Percentiles rank a stretch among this genome's conserved stretches.
Conservation (phyloP, 2,888 invertebrate species). For the Erannis defoliaria region DNA sequence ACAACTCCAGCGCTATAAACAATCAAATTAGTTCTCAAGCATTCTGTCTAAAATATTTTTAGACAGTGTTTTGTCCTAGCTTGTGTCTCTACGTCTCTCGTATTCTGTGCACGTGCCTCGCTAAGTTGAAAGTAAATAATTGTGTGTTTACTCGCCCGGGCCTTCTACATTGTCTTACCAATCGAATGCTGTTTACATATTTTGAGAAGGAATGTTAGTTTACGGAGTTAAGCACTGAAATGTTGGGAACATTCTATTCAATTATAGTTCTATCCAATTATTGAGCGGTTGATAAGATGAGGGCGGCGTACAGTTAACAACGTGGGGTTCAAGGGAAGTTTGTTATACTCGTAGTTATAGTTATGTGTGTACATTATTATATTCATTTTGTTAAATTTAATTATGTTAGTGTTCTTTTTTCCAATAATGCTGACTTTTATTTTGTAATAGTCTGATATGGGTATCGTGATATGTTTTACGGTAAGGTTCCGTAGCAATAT, state of each 20-base stretch:
- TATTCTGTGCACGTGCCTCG: slow-evolving; percentile 3
- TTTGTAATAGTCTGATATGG: too few species aligned
- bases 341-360: neutral
- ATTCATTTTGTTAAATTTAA: neutral
- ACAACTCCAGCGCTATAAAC: too few species aligned
- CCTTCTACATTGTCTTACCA: slow-evolving; percentile 24
- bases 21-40: too few species aligned
- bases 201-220: slow-evolving; percentile 24
- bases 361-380: neutral
- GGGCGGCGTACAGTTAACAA: slow-evolving; percentile 5
- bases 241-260: slow-evolving; percentile 14
- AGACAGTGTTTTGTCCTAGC: neutral
- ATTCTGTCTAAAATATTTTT: too few species aligned
- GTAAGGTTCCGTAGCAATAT: too few species aligned
- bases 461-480: too few species aligned
- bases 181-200: slow-evolving; percentile 29
- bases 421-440: too few species aligned
- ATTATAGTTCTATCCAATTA: slow-evolving; percentile 21
- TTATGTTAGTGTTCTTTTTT: neutral
- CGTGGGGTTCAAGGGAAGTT: neutral
- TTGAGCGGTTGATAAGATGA: slow-evolving; percentile 3
- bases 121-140: slow-evolving; percentile 34
- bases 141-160: slow-evolving; percentile 19
- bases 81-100: neutral
- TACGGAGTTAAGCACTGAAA: slow-evolving; percentile 21